phyloP scores from a whole-genome alignment of 1,140 invertebrate species.

The Dendrolimus punctatus region DNA sequence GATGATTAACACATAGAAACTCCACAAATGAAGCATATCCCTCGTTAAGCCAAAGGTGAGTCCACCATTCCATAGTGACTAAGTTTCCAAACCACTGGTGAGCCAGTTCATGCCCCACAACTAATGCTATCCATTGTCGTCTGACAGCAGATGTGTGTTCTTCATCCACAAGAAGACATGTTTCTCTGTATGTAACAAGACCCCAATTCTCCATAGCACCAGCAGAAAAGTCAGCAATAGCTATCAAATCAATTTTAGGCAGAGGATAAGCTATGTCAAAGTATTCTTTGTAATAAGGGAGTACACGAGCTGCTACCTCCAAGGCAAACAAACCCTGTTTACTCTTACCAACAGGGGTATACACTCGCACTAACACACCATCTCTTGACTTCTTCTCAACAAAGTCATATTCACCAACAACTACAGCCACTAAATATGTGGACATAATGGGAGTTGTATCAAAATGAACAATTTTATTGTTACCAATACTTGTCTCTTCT shows the following conservation, averaged over 20 bases:
- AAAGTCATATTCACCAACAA: conserved; percentile 96
- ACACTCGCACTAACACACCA: conserved; percentile 91
- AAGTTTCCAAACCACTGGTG: conserved; percentile 93
- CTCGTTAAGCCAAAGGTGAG: conserved; percentile 92
- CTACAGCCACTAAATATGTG: conserved; percentile 94
- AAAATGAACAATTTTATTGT: conserved; percentile 80
- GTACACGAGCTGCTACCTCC: conserved; percentile 86
- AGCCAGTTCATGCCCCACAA: conserved; percentile 91
- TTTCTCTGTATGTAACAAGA: conserved; percentile 80
- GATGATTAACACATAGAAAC: conserved; percentile 88
- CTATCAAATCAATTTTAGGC: conserved; percentile 96
- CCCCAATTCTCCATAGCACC: conserved; percentile 99
- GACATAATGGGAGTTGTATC: conserved; percentile 95
- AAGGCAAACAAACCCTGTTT: conserved; percentile 95
- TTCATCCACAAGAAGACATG: conserved; percentile 87
- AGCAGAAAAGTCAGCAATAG: conserved; percentile 92
- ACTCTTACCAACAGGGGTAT: conserved; percentile 92
- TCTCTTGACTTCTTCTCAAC: conserved; percentile 87
- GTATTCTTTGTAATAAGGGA: conserved; percentile 95
- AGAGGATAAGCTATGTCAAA: conserved; percentile 96
- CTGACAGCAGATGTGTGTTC: conserved; percentile 86
- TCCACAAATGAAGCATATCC: conserved; percentile 94
- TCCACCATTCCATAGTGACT: conserved; percentile 95
- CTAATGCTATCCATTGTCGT: conserved; percentile 90
- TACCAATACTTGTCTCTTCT: conserved; percentile 65